Evolutionary conservation across 2,888 invertebrate species (phyloP).

Genomic region (Parapristionchus giblindavisi): DNA sequence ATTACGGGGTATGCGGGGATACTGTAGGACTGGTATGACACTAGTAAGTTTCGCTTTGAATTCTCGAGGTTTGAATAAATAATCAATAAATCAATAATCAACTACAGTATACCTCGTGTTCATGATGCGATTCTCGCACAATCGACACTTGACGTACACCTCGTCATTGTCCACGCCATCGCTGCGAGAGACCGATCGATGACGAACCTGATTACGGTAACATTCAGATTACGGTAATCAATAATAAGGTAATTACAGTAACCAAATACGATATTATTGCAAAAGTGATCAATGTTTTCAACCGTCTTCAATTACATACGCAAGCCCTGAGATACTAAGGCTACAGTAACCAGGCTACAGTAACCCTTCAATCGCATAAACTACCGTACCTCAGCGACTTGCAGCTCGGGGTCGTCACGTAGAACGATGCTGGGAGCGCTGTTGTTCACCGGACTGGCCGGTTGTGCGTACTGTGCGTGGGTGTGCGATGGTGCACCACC

Average conservation of each 20-base stretch:
- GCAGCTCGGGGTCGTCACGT: no score
- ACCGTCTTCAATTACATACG: background rate
- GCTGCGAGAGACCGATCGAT: constrained; percentile 31
- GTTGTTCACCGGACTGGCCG: background rate
- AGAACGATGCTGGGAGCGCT: constrained; percentile 17
- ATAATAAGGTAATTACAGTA: background rate
- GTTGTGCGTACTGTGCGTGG: constrained; percentile 4
- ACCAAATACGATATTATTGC: background rate
- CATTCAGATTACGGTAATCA: background rate
- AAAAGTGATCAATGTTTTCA: background rate
- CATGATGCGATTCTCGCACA: constrained; percentile 57
- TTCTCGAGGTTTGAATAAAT: no score
- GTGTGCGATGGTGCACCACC: background rate
- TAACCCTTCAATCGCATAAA: background rate
- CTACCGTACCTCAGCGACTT: constrained; percentile 30
- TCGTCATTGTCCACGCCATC: constrained; percentile 37
- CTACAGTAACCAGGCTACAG: background rate
- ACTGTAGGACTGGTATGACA: no score
- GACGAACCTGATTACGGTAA: constrained; percentile 18
- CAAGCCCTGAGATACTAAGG: background rate
- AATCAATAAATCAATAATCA: no score
- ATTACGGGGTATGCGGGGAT: no score
- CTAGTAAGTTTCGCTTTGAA: no score
- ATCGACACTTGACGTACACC: constrained; percentile 40
- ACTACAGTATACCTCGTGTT: constrained; percentile 40